phyloP scores from a whole-genome alignment of 2,888 invertebrate species.

The Lydus trimaculatus region DNA sequence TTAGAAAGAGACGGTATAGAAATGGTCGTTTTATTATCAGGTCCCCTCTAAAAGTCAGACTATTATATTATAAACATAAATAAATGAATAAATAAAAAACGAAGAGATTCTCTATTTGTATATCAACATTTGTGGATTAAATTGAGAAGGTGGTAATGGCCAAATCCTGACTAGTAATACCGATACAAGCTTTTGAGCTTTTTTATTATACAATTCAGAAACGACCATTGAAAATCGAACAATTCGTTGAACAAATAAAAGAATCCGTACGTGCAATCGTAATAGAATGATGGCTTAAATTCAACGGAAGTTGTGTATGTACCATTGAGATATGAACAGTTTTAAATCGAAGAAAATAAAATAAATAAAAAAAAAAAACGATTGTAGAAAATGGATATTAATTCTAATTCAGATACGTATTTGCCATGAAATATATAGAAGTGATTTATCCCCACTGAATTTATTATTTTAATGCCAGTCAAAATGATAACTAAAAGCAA shows the following conservation, averaged over 20 bases:
- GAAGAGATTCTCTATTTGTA: not conserved
- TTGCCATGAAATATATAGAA: too few species aligned
- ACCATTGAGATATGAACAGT: slow-evolving; percentile 31
- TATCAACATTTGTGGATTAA: not conserved
- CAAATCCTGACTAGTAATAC: slow-evolving; percentile 33
- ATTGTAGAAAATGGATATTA: not conserved
- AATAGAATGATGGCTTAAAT: slow-evolving; percentile 31
- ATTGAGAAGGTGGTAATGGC: slow-evolving; percentile 1
- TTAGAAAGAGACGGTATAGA: not conserved
- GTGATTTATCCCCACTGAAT: not conserved
- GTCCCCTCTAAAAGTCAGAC: not conserved
- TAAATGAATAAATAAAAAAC: too few species aligned
- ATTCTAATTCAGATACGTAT: not conserved
- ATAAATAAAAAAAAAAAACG: not conserved
- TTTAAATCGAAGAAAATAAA: slow-evolving; percentile 7
- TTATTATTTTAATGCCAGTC: not conserved
- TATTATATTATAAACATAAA: not conserved
- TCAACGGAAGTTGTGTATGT: slow-evolving; percentile 26
- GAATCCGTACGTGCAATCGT: slow-evolving; percentile 36
- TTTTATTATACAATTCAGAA: slow-evolving; percentile 17
- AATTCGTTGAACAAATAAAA: slow-evolving; percentile 33
- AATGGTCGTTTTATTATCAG: not conserved
- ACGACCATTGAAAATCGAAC: slow-evolving; percentile 32
- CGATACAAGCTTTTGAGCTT: slow-evolving; percentile 26
- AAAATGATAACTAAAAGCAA: slow-evolving; percentile 8